Evolutionary conservation across 2,888 invertebrate genomes (phyloP), one percentile per base, ranked within the genome.

Genomic region (Cepaea hortensis): DNA sequence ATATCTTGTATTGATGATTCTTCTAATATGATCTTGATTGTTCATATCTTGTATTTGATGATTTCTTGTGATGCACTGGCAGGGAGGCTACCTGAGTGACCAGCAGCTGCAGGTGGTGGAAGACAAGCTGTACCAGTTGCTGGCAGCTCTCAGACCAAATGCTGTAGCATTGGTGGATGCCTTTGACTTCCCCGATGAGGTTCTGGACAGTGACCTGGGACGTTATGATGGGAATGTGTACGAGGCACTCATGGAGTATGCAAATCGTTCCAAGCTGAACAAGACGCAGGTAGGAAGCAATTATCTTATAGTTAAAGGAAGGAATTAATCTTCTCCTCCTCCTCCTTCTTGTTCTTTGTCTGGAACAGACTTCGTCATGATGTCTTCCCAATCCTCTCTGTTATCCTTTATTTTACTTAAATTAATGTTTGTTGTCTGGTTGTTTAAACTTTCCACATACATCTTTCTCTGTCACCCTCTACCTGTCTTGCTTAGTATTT

Each of bases 111-210:
- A 90, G 85, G 94, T 95, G 23, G 91, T 98, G 70, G 97, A 97
- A 92, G 94, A 94, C 83, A 96, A 97, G 95, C 95, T 97, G 90
- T 97, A 97, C 91, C 95, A 96, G 62, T 94, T 97, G 72, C 95
- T 98, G 87, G 95, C 95, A 0, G 95, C 95, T 62, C 95, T 99
- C 76, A 96, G 98, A 79, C 97, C 97, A 6, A 97, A 98, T 94
- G 98, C 98, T 0, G 97, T 99, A 0, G 97, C 97, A 0, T 95
- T 99, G 46, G 98, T 98, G 0, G 99, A 99, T 95, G 96, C 97
- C 18, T 99, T 98, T 93, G 98, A 98, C 93, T 94, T 94, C 88
- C 92, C 92, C 35, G 95, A 95, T 89, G 89, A 91, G 7, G 91
- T 94, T 65, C 91, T 95, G 61, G 91, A 93, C 88, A 95, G 94